A percentile compares a stretch with the other conserved stretches of the same genome.
These are phyloP conservation scores for Sebastes dallii DNA, from an alignment of 2,797 vertebrate genomes.

Conservation along the genomic window DNA sequence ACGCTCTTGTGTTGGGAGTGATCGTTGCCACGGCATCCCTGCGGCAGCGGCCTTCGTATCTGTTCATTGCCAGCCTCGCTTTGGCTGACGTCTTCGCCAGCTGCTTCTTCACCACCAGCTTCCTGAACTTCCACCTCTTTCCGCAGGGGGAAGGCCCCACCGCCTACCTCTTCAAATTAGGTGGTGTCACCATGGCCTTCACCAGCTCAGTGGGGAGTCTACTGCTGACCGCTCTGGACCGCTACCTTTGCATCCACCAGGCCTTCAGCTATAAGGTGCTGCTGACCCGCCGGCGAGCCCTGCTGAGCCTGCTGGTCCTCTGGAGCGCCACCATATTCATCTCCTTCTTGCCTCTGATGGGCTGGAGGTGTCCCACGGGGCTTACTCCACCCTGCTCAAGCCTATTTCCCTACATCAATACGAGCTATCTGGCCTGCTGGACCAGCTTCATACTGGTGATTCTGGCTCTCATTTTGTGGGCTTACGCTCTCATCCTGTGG, in stretches of 20 bases:
- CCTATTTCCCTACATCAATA: conserved; percentile 89
- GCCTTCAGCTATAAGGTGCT: conserved; percentile 87
- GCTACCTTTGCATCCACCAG: conserved; percentile 90
- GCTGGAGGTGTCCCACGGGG: conserved; percentile 88
- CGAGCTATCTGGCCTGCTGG: conserved; percentile 86
- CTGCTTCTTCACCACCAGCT: conserved; percentile 87
- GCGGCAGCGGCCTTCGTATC: conserved; percentile 88
- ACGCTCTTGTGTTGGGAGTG: conserved; percentile 84
- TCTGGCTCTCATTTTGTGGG: conserved; percentile 84
- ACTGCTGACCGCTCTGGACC: conserved; percentile 91
- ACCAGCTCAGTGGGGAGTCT: conserved; percentile 92
- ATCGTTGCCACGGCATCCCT: conserved; percentile 82
- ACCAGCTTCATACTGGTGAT: conserved; percentile 79
- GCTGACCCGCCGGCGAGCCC: conserved; percentile 85
- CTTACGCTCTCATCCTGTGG: conserved; percentile 88
- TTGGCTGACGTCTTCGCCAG: conserved; percentile 91
- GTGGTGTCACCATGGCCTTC: conserved; percentile 91
- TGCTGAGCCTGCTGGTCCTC: conserved; percentile 80
- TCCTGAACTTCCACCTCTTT: conserved; percentile 91
- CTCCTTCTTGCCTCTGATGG: conserved; percentile 89
- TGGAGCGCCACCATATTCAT: conserved; percentile 83
- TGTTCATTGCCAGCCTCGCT: conserved; percentile 92
- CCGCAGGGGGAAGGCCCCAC: conserved; percentile 45
- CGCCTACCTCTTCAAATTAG: conserved; percentile 90
- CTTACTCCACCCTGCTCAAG: conserved; percentile 80